Evolutionary conservation across 2,888 invertebrate species (phyloP).

Genomic region (Chouioia cunea): DNA sequence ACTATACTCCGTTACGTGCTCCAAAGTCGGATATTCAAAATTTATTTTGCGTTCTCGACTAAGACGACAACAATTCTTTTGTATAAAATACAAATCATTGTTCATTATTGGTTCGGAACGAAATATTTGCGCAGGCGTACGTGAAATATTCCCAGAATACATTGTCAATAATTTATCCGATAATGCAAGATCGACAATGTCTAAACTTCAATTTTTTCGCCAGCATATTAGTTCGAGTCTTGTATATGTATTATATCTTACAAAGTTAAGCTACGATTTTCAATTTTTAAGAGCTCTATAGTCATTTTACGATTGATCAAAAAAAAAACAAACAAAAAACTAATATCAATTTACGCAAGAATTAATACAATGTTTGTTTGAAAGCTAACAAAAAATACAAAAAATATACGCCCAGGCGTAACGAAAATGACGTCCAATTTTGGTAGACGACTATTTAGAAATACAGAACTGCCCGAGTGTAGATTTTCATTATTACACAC

Average conservation of each 20-base stretch:
- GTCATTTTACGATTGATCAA: conserved; percentile 8
- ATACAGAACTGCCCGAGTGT: conserved; percentile 36
- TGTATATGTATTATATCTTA: conserved; percentile 11
- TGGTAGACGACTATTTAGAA: conserved; percentile 39
- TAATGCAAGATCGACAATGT: too few relatives aligned
- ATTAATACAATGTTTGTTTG: neutral
- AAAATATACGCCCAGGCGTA: neutral
- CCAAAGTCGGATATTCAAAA: conserved; percentile 24
- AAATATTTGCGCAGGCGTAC: too few relatives aligned
- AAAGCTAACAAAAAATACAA: conserved; percentile 7
- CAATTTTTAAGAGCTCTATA: conserved; percentile 25
- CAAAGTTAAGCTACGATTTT: neutral
- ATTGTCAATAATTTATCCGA: too few relatives aligned
- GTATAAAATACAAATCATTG: too few relatives aligned
- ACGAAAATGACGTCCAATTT: conserved; percentile 32
- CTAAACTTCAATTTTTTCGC: too few relatives aligned
- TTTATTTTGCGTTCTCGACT: conserved; percentile 6
- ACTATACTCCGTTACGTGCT: conserved; percentile 20
- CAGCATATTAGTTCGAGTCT: conserved; percentile 1
- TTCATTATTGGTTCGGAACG: too few relatives aligned
- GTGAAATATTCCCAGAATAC: too few relatives aligned
- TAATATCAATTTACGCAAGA: conserved; percentile 16
- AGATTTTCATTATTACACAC: conserved; percentile 9
- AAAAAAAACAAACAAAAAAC: neutral
- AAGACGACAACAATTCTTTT: too few relatives aligned